Percentiles rank a stretch among this genome's conserved stretches.
Conservation (phyloP, 2,797 vertebrate species). For the Macropus fuliginosus region DNA sequence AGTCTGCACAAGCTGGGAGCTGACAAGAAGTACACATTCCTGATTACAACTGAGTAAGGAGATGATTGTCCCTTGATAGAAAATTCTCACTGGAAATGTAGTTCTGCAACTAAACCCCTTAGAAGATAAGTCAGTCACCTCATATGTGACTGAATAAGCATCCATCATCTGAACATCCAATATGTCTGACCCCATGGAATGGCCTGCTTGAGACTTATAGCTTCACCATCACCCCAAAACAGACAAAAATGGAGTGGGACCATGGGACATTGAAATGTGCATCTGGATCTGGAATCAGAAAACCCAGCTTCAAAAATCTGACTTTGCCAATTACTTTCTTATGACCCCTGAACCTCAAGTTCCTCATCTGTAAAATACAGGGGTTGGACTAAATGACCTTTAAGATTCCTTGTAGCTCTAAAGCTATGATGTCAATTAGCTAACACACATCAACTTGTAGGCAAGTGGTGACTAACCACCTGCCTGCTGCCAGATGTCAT, state of each 20-base stretch:
- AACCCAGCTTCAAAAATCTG: not conserved
- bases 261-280: not conserved
- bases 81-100: slow-evolving; percentile 18
- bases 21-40: not conserved
- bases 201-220: not conserved
- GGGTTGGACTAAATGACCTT: not conserved
- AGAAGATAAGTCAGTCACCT: not conserved
- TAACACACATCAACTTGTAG: not conserved
- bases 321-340: not conserved
- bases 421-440: not conserved
- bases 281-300: not conserved
- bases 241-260: not conserved
- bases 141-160: not conserved
- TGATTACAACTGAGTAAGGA: not conserved
- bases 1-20: not conserved
- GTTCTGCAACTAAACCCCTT: not conserved
- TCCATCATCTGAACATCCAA: not conserved
- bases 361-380: not conserved
- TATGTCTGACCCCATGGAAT: not conserved
- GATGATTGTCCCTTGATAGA: not conserved
- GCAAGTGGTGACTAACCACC: not conserved
- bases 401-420: not conserved
- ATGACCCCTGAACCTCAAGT: not conserved
- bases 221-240: not conserved
- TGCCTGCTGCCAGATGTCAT: not conserved